Base-by-base conservation (phyloP, 1,140 invertebrate species). In the Lithobius niger region DNA sequence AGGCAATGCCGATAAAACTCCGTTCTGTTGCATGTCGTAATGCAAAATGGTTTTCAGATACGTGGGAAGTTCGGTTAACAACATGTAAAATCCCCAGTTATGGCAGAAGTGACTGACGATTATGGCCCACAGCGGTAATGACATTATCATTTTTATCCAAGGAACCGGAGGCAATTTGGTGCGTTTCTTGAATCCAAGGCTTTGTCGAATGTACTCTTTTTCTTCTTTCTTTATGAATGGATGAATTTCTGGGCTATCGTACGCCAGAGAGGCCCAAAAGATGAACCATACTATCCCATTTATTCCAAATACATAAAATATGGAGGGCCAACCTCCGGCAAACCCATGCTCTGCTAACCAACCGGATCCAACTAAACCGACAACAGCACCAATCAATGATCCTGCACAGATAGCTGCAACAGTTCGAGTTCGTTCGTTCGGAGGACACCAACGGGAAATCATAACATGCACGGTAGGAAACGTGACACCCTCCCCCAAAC, bases 61-160 rank as follows among this genome's bases (percentile, higher is more conserved):
- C 0, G 85, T 92, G 6, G 94, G 94, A 54, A 97, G 74, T 65
- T 93, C 87, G 67, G 91, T 91, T 52, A 96, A 79, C 45, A 97
- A 81, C 2, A 88, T 95, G 72, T 96, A 96, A 73, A 92, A 95
- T 0, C 89, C 87, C 75, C 92, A 97, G 56, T 96, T 92, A 57
- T 89, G 89, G 53, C 86, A 82, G 31, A 82, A 86, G 67, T 97
- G 92, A 0, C 87, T 88, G 19, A 92, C 69, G 52, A 95, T 79
- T 64, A 96, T 89, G 1, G 91, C 90, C 88, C 88, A 94, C 2
- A 97, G 88, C 0, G 90, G 84, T 1, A 76, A 64, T 0, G 90
- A 93, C 1, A 78, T 81, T 3, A 96, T 68, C 58, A 97, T 77
- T 22, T 74, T 65, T 31, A 70, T 72, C 91, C 91, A 96, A 0